Base-by-base conservation (phyloP, 2,888 invertebrate species). In the Smittia sp. region DNA sequence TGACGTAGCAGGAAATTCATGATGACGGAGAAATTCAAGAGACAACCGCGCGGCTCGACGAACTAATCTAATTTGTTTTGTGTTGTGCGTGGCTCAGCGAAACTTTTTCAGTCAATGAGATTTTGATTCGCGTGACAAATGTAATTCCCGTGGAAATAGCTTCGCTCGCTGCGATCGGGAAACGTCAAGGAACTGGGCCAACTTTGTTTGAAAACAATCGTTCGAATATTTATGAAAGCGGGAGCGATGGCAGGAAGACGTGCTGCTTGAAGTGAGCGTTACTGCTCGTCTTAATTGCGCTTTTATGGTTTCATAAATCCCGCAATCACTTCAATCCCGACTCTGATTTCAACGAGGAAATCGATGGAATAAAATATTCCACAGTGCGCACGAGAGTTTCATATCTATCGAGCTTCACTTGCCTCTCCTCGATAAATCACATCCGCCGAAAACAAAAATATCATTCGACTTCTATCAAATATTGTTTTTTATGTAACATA, bases 401-500 rank as follows among this genome's bases (percentile, higher is more conserved):
- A 46, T 46, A 46, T n/a, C 11, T 2, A 46, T 20, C 46, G 46
- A 46, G 11, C 38, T 58, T 22, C 58, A 58, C 58, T 58, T 65
- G 65, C 66, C 38, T 13, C 13, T 25, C 1, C 2, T 66, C 66
- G 39, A 66, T 66, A 39, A 66, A 66, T 66, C 46, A 41, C 68
- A 20, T 69, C 68, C 46, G 46, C 20, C 22, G n/a, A 22, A 25
- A 52, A 69, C 20, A 69, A 69, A 69, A 52, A 69, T 69, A 69
- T n/a, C n/a, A n/a, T n/a, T n/a, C n/a, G n/a, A n/a, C n/a, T n/a
- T n/a, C n/a, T n/a, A n/a, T 69, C 68, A 69, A 69, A 46, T 69
- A 46, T 68, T 41, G 41, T 68, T 69, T 69, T 69, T 69, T 69
- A 52, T 69, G 68, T 69, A 69, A 69, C 46, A 69, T 25, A 46